A percentile compares a stretch with the other conserved stretches of the same genome.
Conservation (phyloP, 2,888 invertebrate genomes). For the Drosophila austrosaltans region DNA sequence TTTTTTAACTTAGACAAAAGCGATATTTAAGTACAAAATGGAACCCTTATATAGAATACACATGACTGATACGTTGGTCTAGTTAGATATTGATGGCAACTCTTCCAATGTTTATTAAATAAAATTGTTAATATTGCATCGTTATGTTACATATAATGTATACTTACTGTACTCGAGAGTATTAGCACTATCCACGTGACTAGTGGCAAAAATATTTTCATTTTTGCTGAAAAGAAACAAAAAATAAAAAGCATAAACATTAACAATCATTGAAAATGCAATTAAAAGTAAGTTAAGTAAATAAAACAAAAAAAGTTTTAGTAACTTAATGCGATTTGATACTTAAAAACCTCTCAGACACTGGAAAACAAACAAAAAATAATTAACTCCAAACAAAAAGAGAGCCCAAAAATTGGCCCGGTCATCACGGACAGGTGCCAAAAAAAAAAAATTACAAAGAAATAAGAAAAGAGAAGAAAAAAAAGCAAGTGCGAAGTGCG, state of each 20-base stretch:
- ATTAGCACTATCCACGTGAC: constrained; percentile 95
- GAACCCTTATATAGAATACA: too few relatives aligned
- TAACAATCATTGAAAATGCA: constrained; percentile 56
- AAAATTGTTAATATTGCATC: too few relatives aligned
- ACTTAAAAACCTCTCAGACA: constrained; percentile 48
- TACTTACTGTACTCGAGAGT: constrained; percentile 92
- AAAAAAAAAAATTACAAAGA: constrained; percentile 48
- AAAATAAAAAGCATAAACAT: constrained; percentile 51
- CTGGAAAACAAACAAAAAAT: constrained; percentile 61
- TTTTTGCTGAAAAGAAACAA: constrained; percentile 91
- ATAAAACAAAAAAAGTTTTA: constrained; percentile 41
- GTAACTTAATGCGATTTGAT: constrained; percentile 62
- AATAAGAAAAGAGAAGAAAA: constrained; percentile 26
- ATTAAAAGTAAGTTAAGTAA: constrained; percentile 58
- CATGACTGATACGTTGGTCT: too few relatives aligned
- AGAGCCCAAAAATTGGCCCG: constrained; percentile 66
- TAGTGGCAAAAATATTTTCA: constrained; percentile 96
- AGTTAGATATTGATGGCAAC: background rate
- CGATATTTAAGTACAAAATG: too few relatives aligned
- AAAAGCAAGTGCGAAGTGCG: constrained; percentile 59
- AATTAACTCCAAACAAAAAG: constrained; percentile 64
- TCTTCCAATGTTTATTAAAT: too few relatives aligned
- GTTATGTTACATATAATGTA: background rate
- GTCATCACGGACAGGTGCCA: constrained; percentile 71
- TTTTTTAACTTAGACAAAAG: too few relatives aligned